Evolutionary conservation across 2,797 vertebrate species (phyloP), one percentile per base, ranked within the genome.

Genomic region (Pangasius sanitwongsei): DNA sequence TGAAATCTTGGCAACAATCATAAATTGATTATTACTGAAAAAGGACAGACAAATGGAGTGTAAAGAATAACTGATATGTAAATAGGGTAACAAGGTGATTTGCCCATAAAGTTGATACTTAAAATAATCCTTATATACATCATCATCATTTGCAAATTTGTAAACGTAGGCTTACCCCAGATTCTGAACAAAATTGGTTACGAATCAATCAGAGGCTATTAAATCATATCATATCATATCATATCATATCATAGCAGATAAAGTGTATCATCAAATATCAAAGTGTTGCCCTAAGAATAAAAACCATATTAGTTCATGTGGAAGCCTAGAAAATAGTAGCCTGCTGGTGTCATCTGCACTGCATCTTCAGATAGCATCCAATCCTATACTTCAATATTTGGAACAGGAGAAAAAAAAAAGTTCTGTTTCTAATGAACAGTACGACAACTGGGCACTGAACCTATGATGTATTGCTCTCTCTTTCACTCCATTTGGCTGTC

Each of bases 401-500:
- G 85, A 74, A 70, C 85, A 74, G 55, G 48, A 69, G 63, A 12
- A 0, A 15, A 77, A 81, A 86, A 89, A 18, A 48, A 65, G 50
- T 86, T 87, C 4, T 18, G 59, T 67, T 87, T 87, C 55, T 84
- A 81, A 70, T 87, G 72, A 87, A 69, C 44, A 59, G 86, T 61
- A 70, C 57, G 72, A 87, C 74, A 89, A 72, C 81, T 85, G 57
- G 83, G 63, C 70, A 89, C 7, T 89, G 50, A 70, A 72, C 67
- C 85, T 83, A 69, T 89, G 81, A 89, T 86, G 59, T 85, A 81
- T 84, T 75, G 44, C 84, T 86, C 85, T 77, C 63, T 85, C 63
- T 81, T 86, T 88, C 77, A 75, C 41, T 83, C 53, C 48, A 80
- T 90, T 87, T 88, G 57, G 87, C 80, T 87, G 86, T 87, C 87